Evolutionary conservation across 2,113 vertebrate genomes (phyloP), one percentile per base, ranked within the genome.

Genomic region (Alces alces): DNA sequence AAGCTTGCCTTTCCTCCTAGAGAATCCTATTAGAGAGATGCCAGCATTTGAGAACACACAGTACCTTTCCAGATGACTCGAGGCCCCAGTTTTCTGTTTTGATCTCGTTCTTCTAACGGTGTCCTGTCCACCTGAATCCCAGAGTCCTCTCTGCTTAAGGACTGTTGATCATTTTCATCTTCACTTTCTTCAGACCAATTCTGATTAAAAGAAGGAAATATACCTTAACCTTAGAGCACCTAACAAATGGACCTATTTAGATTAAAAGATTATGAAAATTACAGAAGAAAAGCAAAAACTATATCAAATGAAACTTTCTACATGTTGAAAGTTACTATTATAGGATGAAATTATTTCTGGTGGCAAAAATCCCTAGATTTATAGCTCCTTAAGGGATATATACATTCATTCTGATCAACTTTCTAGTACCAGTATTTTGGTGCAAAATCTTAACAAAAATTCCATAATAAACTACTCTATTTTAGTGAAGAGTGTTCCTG

Each of bases 81-180:
- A 93, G 98, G 98, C 6, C 99, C 99, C 0, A 98, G 95, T 89
- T 99, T 99, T 98, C 99, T 99, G 93, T 97, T 98, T 80, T 98
- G 98, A 86, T 99, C 99, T 87, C 99, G 99, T 82, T 99, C 99
- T 97, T 99, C 99, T 96, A 99, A 99, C 0, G 99, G 99, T 2
- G 99, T 99, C 89, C 99, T 99, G 98, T 99, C 99, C 86, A 99
- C 98, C 90, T 99, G 99, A 98, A 99, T 99, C 83, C 99, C 99
- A 9, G 99, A 99, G 98, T 99, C 99, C 94, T 99, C 99, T 90
- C 99, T 99, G 98, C 99, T 99, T 88, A 99, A 98, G 76, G 99
- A 99, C 97, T 99, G 99, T 73, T 99, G 99, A 58, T 99, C 98
- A 95, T 99, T 99, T 1, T 99, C 99, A n/a, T 99, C 99, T 27